A percentile compares a stretch with the other conserved stretches of the same genome.
phyloP scores from a whole-genome alignment of 2,113 vertebrate species.

The Toxostoma redivivum region DNA sequence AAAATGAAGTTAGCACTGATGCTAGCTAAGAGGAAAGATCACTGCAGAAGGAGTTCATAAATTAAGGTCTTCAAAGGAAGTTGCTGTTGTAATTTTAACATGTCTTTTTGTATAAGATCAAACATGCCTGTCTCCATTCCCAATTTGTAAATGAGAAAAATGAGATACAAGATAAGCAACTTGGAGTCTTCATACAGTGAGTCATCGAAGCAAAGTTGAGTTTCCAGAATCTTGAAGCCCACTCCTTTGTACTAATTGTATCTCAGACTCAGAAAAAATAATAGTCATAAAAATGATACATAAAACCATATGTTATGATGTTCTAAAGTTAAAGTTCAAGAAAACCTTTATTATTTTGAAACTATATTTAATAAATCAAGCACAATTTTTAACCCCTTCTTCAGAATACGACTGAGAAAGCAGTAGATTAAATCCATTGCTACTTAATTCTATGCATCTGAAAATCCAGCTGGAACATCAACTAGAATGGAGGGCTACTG shows the following conservation, averaged over 20 bases:
- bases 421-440: not conserved
- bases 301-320: not conserved
- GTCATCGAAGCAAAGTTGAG: not conserved
- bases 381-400: not conserved
- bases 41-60: not conserved
- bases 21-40: not conserved
- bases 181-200: not conserved
- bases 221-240: conserved; percentile 4
- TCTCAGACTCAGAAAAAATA: not conserved
- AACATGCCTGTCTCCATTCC: not conserved
- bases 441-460: not conserved
- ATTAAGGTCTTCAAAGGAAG: not conserved
- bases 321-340: not conserved
- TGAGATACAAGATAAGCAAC: not conserved
- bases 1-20: not conserved
- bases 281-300: not conserved
- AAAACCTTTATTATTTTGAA: not conserved
- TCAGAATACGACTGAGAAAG: not conserved
- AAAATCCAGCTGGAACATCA: not conserved
- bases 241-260: not conserved
- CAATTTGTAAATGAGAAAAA: not conserved
- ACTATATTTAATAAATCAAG: not conserved
- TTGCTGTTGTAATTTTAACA: not conserved
- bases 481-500: not conserved
- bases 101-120: not conserved